A percentile compares a stretch with the other conserved stretches of the same genome.
Evolutionary conservation across 2,888 invertebrate genomes (phyloP).

Genomic region (Rotaria sp.): DNA sequence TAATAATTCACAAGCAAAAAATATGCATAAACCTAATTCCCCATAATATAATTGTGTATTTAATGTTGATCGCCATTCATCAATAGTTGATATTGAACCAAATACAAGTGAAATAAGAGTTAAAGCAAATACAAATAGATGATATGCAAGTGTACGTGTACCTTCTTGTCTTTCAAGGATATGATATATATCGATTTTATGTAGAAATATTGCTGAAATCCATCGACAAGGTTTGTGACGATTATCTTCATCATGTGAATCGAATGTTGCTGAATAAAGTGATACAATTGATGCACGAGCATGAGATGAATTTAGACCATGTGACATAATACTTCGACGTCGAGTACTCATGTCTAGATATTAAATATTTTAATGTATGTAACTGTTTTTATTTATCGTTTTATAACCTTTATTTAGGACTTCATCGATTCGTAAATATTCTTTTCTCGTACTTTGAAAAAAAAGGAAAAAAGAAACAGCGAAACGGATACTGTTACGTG

Average conservation of each 20-base stretch:
- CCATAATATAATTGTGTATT: slow-evolving; percentile 14
- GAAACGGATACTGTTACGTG: neutral
- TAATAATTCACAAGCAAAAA: slow-evolving; percentile 32
- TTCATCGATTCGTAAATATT: neutral
- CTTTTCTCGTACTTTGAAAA: neutral
- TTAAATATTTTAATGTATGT: neutral
- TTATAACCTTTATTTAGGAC: neutral
- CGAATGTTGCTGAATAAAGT: neutral
- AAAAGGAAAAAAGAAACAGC: neutral
- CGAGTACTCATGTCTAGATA: neutral
- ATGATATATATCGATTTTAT: neutral
- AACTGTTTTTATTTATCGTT: neutral
- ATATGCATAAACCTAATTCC: slow-evolving; percentile 31
- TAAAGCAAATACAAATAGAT: slow-evolving; percentile 4
- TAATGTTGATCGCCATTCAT: neutral
- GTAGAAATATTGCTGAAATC: neutral
- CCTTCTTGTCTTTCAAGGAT: slow-evolving; percentile 1
- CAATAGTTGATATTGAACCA: neutral
- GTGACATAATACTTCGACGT: neutral
- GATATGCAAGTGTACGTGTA: neutral
- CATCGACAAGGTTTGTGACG: neutral
- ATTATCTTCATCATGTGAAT: neutral
- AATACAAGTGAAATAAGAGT: neutral
- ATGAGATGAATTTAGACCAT: neutral
- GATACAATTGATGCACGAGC: neutral